These are phyloP conservation scores for Apamea crenata DNA, from an alignment of 2,888 invertebrate genomes.

Conservation along the genomic window DNA sequence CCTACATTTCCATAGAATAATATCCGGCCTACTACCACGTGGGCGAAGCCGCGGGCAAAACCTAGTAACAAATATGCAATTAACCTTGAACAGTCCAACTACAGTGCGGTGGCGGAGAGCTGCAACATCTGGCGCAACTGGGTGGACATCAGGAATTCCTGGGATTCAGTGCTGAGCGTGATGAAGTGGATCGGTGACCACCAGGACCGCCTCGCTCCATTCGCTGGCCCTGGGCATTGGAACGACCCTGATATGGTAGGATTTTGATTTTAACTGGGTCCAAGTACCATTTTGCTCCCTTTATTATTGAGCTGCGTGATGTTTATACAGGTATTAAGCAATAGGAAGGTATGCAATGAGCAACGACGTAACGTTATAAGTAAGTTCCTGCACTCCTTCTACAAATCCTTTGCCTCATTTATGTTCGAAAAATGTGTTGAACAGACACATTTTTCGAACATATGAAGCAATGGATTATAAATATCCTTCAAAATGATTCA, in stretches of 20 bases:
- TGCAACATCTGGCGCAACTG: conserved; percentile 93
- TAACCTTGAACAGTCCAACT: conserved; percentile 88
- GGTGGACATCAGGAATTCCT: conserved; percentile 92
- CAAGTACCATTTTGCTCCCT: neutral
- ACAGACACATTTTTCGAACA: no score
- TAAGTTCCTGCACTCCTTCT: neutral
- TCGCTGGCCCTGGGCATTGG: conserved; percentile 93
- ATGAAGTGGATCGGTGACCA: conserved; percentile 91
- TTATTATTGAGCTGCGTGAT: neutral
- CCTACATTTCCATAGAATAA: no score
- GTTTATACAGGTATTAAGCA: neutral
- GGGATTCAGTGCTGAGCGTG: conserved; percentile 89
- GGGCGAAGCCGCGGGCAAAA: no score
- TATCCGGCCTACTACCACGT: no score
- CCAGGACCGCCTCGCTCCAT: conserved; percentile 89
- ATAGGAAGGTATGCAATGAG: neutral
- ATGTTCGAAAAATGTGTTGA: no score
- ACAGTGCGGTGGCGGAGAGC: conserved; percentile 87
- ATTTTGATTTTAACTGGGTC: neutral
- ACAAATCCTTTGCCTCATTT: no score
- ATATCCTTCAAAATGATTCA: no score
- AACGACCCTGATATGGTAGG: conserved; percentile 93
- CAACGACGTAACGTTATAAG: neutral
- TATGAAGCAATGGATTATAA: no score
- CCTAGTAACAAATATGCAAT: neutral